phyloP scores from a whole-genome alignment of 2,888 invertebrate species.

The Cosmorhoe ocellata region DNA sequence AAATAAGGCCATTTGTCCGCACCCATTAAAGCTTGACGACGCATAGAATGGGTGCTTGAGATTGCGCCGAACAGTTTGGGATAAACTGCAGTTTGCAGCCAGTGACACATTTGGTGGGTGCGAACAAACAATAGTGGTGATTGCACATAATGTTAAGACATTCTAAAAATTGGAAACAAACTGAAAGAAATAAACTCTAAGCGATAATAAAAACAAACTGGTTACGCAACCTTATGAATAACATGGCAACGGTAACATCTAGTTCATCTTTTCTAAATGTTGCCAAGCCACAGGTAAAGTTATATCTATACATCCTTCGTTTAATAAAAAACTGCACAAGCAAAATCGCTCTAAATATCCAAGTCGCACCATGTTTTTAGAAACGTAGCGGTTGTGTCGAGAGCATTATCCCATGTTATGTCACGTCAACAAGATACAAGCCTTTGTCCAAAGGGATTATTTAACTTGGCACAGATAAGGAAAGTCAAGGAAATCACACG shows the following conservation, averaged over 20 bases:
- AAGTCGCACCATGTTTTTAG: constrained; percentile 11
- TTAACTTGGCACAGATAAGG: constrained; percentile 27
- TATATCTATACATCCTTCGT: no score
- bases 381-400: constrained; percentile 13
- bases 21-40: constrained; percentile 66
- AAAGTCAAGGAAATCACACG: constrained; percentile 24
- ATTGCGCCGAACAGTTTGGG: constrained; percentile 53
- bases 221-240: no score
- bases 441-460: constrained; percentile 27
- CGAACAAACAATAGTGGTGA: constrained; percentile 37
- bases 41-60: constrained; percentile 66
- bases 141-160: neutral
- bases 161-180: no score
- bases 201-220: no score
- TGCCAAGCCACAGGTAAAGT: no score
- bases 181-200: no score
- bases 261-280: no score
- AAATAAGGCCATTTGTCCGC: constrained; percentile 70
- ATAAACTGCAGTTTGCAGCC: constrained; percentile 53
- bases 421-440: constrained; percentile 25
- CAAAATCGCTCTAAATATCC: constrained; percentile 8
- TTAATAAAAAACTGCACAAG: neutral
- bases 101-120: constrained; percentile 44
- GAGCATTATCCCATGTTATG: constrained; percentile 29
- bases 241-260: no score